A percentile compares a stretch with the other conserved stretches of the same genome.
phyloP scores from a whole-genome alignment of 2,888 invertebrate genomes.

The Trissoscelio sp. region DNA sequence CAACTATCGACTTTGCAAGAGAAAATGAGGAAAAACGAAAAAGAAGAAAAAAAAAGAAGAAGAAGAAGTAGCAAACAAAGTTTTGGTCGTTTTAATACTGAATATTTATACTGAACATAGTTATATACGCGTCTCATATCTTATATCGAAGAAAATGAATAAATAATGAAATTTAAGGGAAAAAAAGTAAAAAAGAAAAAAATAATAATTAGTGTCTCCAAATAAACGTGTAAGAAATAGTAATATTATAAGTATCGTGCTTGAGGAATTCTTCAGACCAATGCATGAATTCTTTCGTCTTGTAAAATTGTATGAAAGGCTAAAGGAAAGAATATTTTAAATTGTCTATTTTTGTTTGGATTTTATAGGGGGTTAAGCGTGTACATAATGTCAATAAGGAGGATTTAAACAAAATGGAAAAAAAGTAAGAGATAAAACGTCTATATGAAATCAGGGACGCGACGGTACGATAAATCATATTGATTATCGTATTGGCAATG shows the following conservation, averaged over 20 bases:
- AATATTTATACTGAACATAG: conserved; percentile 66
- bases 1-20: conserved; percentile 75
- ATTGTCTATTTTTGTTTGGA: conserved; percentile 81
- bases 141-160: conserved; percentile 52
- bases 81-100: conserved; percentile 57
- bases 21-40: conserved; percentile 57
- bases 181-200: conserved; percentile 45
- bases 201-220: conserved; percentile 74
- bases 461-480: conserved; percentile 46
- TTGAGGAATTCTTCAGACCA: conserved; percentile 74
- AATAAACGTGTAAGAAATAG: conserved; percentile 74
- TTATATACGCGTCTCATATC: conserved; percentile 68
- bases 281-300: conserved; percentile 78
- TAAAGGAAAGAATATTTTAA: conserved; percentile 69
- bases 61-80: conserved; percentile 9
- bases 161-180: conserved; percentile 35
- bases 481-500: conserved; percentile 55
- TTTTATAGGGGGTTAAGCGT: conserved; percentile 73
- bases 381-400: conserved; percentile 72
- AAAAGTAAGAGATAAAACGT: conserved; percentile 42
- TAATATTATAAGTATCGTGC: conserved; percentile 72
- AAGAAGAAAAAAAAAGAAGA: conserved; percentile 30
- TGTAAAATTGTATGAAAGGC: conserved; percentile 72
- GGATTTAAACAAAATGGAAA: conserved; percentile 46
- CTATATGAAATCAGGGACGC: conserved; percentile 63